Evolutionary conservation across 2,113 vertebrate genomes (phyloP).

Genomic region (human (Homo sapiens)): DNA sequence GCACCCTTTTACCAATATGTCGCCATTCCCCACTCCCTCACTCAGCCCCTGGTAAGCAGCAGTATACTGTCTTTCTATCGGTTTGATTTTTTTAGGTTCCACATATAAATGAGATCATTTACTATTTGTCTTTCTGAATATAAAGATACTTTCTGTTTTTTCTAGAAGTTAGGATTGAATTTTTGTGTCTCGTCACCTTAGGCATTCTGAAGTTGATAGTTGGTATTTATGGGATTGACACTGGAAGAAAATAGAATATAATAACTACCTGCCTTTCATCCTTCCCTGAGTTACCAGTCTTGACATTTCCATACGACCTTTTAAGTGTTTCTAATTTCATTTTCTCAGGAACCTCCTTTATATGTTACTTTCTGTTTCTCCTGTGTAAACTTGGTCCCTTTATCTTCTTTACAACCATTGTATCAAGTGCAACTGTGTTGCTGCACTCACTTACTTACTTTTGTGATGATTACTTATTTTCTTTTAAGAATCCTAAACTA

Average conservation of each 20-base stretch:
- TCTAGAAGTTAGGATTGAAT: not conserved
- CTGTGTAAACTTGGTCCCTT: not conserved
- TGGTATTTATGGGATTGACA: not conserved
- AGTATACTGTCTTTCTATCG: not conserved
- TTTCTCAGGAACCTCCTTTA: not conserved
- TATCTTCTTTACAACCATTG: not conserved
- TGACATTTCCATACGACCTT: not conserved
- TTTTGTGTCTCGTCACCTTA: not conserved
- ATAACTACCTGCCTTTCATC: not conserved
- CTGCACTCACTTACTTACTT: not conserved
- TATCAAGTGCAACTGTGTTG: not conserved
- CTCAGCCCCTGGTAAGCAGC: rapidly evolving
- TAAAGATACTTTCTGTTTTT: not conserved
- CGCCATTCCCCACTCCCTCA: rapidly evolving
- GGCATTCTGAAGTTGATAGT: not conserved
- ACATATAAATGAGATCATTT: not conserved
- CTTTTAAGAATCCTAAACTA: constrained; percentile 24
- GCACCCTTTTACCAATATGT: not conserved
- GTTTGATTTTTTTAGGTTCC: not conserved
- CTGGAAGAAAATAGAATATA: not conserved
- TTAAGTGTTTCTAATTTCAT: not conserved
- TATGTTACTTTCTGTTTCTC: not conserved
- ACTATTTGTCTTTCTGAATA: not conserved
- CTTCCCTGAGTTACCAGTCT: not conserved
- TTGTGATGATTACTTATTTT: not conserved